A percentile compares a stretch with the other conserved stretches of the same genome.
phyloP scores from a whole-genome alignment of 2,797 vertebrate species.

The Sebastes matsubarae region DNA sequence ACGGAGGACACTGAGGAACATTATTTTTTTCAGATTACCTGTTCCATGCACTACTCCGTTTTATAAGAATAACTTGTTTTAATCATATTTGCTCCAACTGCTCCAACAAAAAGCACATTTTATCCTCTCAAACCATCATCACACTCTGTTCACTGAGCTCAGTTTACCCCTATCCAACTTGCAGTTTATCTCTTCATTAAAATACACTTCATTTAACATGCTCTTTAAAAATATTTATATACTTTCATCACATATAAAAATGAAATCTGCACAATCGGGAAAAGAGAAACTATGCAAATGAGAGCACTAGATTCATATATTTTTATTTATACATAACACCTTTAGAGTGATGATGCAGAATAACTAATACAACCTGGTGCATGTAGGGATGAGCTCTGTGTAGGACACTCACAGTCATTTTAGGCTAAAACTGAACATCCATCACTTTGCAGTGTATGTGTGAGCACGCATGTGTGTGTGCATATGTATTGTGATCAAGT shows the following conservation, averaged over 20 bases:
- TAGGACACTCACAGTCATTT: neutral
- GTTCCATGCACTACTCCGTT: too few species aligned
- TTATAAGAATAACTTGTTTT: too few species aligned
- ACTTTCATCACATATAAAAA: neutral
- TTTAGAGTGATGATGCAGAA: neutral
- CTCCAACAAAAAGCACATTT: too few species aligned
- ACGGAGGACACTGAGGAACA: too few species aligned
- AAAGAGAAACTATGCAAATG: neutral
- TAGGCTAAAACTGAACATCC: conserved; percentile 1
- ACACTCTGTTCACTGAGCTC: too few species aligned
- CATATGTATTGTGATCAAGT: conserved; percentile 51
- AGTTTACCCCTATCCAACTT: too few species aligned
- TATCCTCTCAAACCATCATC: too few species aligned
- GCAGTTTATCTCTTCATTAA: neutral
- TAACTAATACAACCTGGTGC: neutral
- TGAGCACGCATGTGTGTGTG: conserved; percentile 2
- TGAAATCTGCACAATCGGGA: neutral
- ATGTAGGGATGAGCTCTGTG: neutral
- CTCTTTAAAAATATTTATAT: too few species aligned
- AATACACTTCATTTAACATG: neutral
- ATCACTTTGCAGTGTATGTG: conserved; percentile 8
- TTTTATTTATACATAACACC: neutral
- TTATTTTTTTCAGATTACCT: too few species aligned
- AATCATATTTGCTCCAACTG: too few species aligned
- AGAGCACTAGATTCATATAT: neutral